A percentile compares a stretch with the other conserved stretches of the same genome.
phyloP scores from a whole-genome alignment of 2,888 invertebrate genomes.

The Synanthedon formicaeformis region DNA sequence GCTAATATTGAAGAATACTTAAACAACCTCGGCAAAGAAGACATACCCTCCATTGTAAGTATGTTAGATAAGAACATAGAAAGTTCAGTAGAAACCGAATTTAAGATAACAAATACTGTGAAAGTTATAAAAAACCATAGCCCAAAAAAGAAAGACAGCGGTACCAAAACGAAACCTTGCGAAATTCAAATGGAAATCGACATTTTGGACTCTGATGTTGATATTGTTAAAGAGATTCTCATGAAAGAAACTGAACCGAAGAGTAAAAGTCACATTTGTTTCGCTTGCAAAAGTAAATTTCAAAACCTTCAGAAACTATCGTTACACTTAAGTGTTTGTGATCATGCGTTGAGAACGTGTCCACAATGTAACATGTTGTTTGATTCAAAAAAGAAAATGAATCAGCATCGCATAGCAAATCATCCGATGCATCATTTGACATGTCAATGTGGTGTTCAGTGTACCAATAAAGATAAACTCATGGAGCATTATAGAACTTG shows the following conservation, averaged over 20 bases:
- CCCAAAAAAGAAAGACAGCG: constrained; percentile 40
- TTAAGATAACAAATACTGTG: constrained; percentile 16
- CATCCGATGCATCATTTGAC: constrained; percentile 18
- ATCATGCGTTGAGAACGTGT: constrained; percentile 44
- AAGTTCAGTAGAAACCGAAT: constrained; percentile 22
- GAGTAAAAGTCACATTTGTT: constrained; percentile 30
- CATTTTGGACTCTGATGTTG: constrained; percentile 47
- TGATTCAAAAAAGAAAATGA: constrained; percentile 51
- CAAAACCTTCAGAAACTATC: constrained; percentile 40
- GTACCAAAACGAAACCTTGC: constrained; percentile 17
- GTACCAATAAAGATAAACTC: constrained; percentile 33
- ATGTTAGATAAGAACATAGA: constrained; percentile 51
- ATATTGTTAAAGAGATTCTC: constrained; percentile 45
- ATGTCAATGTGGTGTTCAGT: constrained; percentile 44
- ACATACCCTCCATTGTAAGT: constrained; percentile 56
- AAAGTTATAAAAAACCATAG: constrained; percentile 29
- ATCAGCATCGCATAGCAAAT: constrained; percentile 41
- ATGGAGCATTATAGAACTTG: constrained; percentile 41
- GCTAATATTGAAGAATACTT: constrained; percentile 59
- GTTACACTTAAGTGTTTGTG: constrained; percentile 50
- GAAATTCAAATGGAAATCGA: constrained; percentile 51
- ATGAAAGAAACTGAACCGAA: constrained; percentile 38
- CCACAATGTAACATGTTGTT: constrained; percentile 42
- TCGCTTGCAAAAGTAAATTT: constrained; percentile 45
- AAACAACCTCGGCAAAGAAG: constrained; percentile 56